Conservation (phyloP, 37 sponge, comb jelly and placozoan genomes). For the Aplysina aerophoba region DNA sequence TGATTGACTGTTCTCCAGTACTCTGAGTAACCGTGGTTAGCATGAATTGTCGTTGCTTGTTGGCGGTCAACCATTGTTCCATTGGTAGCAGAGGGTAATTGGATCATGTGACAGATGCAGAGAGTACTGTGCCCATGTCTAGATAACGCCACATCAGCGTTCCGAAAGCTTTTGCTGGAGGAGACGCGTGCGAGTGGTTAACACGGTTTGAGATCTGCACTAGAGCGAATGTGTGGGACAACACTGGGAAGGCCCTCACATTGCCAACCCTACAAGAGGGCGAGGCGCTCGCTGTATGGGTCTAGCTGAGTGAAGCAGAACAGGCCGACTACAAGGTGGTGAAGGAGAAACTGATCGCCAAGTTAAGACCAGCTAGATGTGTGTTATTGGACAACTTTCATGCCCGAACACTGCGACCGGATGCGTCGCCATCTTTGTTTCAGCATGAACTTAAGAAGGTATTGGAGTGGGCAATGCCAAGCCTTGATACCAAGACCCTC, state of each 20-base stretch:
- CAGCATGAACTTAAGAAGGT: not conserved
- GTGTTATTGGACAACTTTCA: slow-evolving; percentile 10
- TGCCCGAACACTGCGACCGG: not conserved
- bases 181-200: slow-evolving; percentile 21
- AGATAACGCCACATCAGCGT: slow-evolving; percentile 27
- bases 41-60: too few relatives aligned
- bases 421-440: not conserved
- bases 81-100: too few relatives aligned
- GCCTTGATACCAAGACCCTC: not conserved
- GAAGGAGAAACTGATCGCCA: not conserved
- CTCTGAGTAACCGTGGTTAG: too few relatives aligned
- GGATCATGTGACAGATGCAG: too few relatives aligned
- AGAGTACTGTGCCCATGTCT: too few relatives aligned
- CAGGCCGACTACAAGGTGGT: too few relatives aligned
- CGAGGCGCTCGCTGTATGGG: slow-evolving; percentile 11
- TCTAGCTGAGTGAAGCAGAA: too few relatives aligned
- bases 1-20: too few relatives aligned
- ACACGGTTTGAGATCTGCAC: slow-evolving; percentile 15
- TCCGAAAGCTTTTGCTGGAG: not conserved
- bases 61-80: too few relatives aligned
- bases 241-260: not conserved
- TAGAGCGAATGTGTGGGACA: not conserved
- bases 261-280: slow-evolving; percentile 26
- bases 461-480: not conserved
- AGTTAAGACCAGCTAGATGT: not conserved